Evolutionary conservation across 1,140 invertebrate genomes (phyloP).

Genomic region (Pinna nobilis): DNA sequence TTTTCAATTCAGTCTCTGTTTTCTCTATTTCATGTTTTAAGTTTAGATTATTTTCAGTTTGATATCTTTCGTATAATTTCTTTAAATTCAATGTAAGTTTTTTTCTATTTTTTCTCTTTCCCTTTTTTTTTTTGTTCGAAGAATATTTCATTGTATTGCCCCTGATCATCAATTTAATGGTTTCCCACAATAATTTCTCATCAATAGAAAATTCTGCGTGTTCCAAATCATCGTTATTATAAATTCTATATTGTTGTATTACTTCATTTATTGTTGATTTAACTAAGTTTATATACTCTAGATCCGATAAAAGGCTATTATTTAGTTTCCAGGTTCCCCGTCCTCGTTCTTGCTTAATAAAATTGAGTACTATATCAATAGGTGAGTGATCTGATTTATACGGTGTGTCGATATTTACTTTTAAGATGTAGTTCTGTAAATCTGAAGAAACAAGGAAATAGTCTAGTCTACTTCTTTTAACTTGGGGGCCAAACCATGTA

Average conservation of each 20-base stretch:
- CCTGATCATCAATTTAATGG: slow-evolving; percentile 21
- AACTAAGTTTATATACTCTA: background rate
- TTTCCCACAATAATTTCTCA: slow-evolving; percentile 16
- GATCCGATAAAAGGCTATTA: slow-evolving; percentile 23
- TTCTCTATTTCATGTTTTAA: background rate
- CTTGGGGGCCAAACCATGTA: background rate
- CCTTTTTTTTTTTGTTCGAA: slow-evolving; percentile 15
- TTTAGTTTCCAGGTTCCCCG: slow-evolving; percentile 30
- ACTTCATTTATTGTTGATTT: slow-evolving; percentile 14
- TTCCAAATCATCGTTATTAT: background rate
- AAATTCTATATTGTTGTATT: background rate
- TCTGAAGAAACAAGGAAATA: background rate
- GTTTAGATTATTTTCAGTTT: background rate
- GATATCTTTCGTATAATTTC: background rate
- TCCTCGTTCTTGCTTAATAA: background rate
- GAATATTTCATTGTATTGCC: slow-evolving; percentile 27
- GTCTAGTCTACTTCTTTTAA: background rate
- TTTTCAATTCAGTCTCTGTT: slow-evolving; percentile 16
- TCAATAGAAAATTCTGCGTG: slow-evolving; percentile 3
- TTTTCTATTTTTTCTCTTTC: slow-evolving; percentile 15
- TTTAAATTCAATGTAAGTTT: background rate
- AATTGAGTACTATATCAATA: slow-evolving; percentile 8
- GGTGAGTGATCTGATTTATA: slow-evolving; percentile 20
- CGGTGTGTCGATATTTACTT: background rate
- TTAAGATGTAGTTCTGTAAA: background rate